Base-by-base conservation (phyloP, 2,113 vertebrate genomes). In the Coturnix japonica region DNA sequence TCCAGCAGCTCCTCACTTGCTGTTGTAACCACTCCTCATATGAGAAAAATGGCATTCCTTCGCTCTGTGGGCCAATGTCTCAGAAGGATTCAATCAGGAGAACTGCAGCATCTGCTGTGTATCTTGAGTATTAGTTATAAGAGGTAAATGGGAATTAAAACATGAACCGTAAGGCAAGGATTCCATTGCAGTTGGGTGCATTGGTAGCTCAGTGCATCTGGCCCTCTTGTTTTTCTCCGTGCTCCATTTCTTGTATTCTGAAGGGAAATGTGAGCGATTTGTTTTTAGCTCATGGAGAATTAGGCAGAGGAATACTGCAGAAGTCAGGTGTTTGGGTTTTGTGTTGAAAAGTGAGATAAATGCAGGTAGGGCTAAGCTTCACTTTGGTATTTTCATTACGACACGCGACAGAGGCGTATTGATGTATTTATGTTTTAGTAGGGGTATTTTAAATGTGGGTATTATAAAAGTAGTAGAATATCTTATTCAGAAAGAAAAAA, bases 41-140 rank as follows among this genome's bases (percentile, higher is more conserved):
- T 41, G 59, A 41, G 51, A 39, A 37, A 43, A 18, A 13, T 13
- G 5, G 1, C 0, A 1, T 37, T 69, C 19, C 28, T 49, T 1
- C 3, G 1, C 18, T 44, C 83, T 3, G 1, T 23, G 5, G 33
- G 11, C 57, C 33, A n/a, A 0, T 66, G 57, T 54, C 74, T 37
- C 69, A 23, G 59, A 31, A 60, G 54, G 33, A 7, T 2, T 70
- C 44, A 26, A 1, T 11, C 39, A 65, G 26, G 73, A 63, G 72
- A 47, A 33, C 12, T 35, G 53, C 33, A 53, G 33, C 7, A 11
- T 87, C 25, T 21, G 21, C 25, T 16, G 1, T 17, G 11, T n/a
- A 17, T 13, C 69, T 61, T 61, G 5, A 6, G 18, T 46, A 25
- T 43, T 7, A 43, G 39, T 49, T 21, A 16, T 35, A 75, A 30